Evolutionary conservation across 2,888 invertebrate genomes (phyloP), one percentile per base, ranked within the genome.

Genomic region (Argyresthia goedartella): DNA sequence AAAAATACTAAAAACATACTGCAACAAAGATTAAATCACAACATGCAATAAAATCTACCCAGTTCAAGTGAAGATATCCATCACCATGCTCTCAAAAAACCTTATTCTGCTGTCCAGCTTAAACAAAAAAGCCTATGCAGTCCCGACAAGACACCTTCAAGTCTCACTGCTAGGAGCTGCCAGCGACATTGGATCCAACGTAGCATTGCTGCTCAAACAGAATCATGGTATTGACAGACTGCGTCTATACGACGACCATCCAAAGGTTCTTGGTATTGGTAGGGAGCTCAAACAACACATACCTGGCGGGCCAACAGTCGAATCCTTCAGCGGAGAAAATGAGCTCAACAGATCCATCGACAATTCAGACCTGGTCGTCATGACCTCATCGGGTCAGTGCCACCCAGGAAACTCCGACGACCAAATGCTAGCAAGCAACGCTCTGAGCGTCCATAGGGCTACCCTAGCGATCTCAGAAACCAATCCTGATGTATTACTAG

Each of bases 81-180:
- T 25, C 2, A 25, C 25, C 25, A 25, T 25, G 25, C 25, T 25
- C 2, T 25, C 25, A 25, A 25, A 25, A 25, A 25, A 6, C n/a
- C n/a, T n/a, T n/a, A n/a, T n/a, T 25, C 25, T 25, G 3, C 25
- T 25, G 25, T 25, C 25, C 25, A 25, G 2, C 25, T 25, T n/a
- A n/a, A n/a, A 25, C 25, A 25, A 25, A 25, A 2, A 25, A 25
- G 25, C 6, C 25, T 25, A 25, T 25, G 6, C 25, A 39, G n/a
- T n/a, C 2, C 39, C 39, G 39, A 39, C 39, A 9, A 39, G 39
- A n/a, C 9, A n/a, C 10, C n/a, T 78, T n/a, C 76, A 76, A 59
- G 61, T 78, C 8, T 70, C 77, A 6, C 59, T 78, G 1, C 59
- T 78, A n/a, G 80, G 79, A 7, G 76, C 76, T 8, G 71, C 64